A percentile compares a stretch with the other conserved stretches of the same genome.
These are phyloP conservation scores for Pristionchus fissidentatus DNA, from an alignment of 2,888 invertebrate species.

Conservation along the genomic window DNA sequence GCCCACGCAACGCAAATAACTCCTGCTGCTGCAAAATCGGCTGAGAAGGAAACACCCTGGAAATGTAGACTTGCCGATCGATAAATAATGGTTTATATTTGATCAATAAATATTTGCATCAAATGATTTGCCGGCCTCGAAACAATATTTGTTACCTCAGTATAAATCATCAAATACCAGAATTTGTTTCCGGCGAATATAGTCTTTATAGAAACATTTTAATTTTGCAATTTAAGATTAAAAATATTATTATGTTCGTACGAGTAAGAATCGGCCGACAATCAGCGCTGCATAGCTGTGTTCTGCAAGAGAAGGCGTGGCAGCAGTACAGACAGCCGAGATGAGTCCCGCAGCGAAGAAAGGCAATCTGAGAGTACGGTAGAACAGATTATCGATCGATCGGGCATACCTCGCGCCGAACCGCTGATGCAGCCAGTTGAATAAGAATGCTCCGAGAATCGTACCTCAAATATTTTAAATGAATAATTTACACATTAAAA, in stretches of 20 bases:
- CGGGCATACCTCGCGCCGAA: constrained; percentile 12
- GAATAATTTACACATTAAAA: neutral
- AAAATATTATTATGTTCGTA: neutral
- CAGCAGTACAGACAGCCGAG: neutral
- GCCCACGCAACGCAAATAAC: constrained; percentile 43
- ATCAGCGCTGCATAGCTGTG: neutral
- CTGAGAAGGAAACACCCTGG: constrained; percentile 37
- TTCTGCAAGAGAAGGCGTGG: neutral
- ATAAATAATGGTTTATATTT: no score
- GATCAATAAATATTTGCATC: no score
- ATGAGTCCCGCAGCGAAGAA: constrained; percentile 44
- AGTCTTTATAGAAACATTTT: no score
- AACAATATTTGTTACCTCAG: no score
- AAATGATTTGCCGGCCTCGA: no score
- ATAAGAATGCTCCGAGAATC: constrained; percentile 1
- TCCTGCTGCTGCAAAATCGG: constrained; percentile 41
- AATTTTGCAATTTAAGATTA: no score
- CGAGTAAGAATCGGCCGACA: neutral
- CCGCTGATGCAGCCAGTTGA: constrained; percentile 18
- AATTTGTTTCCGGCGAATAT: no score
- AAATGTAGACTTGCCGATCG: no score
- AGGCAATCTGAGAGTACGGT: neutral
- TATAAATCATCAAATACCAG: no score
- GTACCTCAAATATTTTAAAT: constrained; percentile 3
- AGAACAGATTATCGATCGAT: neutral